Percentiles rank a stretch among this genome's conserved stretches.
phyloP scores from a whole-genome alignment of 2,797 vertebrate species.

The Danio aesculapii region DNA sequence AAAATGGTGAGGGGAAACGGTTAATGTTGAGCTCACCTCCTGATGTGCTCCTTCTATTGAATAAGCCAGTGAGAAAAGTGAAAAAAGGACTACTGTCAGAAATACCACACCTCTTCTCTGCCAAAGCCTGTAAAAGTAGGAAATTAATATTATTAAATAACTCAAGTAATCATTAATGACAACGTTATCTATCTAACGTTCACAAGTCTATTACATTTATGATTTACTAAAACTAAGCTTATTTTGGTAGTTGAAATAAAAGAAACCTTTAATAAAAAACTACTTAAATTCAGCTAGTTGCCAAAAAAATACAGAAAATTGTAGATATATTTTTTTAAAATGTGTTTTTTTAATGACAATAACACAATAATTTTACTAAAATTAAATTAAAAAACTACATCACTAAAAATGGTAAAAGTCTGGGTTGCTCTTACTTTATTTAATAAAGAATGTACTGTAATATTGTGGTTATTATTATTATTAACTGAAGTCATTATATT shows the following conservation, averaged over 20 bases:
- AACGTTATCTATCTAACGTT: background rate
- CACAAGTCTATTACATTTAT: too few relatives aligned
- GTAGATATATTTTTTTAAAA: too few relatives aligned
- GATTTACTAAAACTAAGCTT: too few relatives aligned
- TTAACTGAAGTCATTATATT: too few relatives aligned
- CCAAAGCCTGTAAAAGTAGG: constrained; percentile 85
- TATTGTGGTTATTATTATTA: background rate
- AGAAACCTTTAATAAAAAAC: too few relatives aligned
- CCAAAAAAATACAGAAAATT: too few relatives aligned
- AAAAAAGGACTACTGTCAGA: constrained; percentile 83
- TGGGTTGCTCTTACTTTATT: background rate
- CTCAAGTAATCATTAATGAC: too few relatives aligned
- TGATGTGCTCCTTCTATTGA: constrained; percentile 95
- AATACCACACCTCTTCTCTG: constrained; percentile 84
- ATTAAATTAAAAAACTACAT: too few relatives aligned
- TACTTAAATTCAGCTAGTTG: too few relatives aligned
- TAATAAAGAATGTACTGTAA: background rate
- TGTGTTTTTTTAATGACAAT: too few relatives aligned
- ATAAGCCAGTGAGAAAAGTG: constrained; percentile 86
- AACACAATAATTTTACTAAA: too few relatives aligned
- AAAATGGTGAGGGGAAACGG: background rate
- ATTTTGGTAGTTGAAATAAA: too few relatives aligned
- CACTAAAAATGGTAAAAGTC: background rate
- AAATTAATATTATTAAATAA: background rate
- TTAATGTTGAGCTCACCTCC: constrained; percentile 77